Evolutionary conservation across 2,797 vertebrate genomes (phyloP).

Genomic region (Ficedula albicollis): DNA sequence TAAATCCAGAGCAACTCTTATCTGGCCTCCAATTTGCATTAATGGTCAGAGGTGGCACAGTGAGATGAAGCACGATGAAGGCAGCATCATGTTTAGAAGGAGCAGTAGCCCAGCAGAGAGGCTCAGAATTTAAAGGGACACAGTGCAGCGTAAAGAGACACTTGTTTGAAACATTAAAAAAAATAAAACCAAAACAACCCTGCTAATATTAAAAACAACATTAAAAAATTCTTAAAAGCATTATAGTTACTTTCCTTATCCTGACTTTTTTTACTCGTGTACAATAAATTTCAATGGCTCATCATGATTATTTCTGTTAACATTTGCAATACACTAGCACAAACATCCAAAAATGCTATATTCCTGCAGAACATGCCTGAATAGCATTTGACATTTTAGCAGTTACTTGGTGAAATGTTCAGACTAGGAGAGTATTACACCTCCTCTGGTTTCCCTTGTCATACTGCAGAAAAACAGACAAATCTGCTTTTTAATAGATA

Average conservation of each 20-base stretch:
- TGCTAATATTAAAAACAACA: background rate
- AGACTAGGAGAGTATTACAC: too few relatives aligned
- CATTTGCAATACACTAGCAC: background rate
- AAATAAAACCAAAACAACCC: background rate
- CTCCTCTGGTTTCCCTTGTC: background rate
- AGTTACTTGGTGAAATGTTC: background rate
- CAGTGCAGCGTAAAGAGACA: background rate
- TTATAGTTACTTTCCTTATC: background rate
- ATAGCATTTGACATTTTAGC: background rate
- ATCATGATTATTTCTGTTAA: background rate
- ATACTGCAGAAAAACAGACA: background rate
- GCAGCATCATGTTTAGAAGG: background rate
- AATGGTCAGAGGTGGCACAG: slow-evolving; percentile 31
- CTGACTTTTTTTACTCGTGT: background rate
- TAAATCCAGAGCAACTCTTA: slow-evolving; percentile 41
- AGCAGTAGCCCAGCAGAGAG: background rate
- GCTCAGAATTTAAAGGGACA: background rate
- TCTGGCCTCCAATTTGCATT: slow-evolving; percentile 43
- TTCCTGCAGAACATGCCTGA: background rate
- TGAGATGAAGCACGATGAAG: background rate
- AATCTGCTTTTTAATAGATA: background rate
- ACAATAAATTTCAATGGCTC: background rate
- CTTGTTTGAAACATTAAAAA: background rate
- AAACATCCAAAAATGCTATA: background rate
- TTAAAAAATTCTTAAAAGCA: fast-evolving